Evolutionary conservation across 2,797 vertebrate genomes (phyloP).

Genomic region (Pangasius sanitwongsei): DNA sequence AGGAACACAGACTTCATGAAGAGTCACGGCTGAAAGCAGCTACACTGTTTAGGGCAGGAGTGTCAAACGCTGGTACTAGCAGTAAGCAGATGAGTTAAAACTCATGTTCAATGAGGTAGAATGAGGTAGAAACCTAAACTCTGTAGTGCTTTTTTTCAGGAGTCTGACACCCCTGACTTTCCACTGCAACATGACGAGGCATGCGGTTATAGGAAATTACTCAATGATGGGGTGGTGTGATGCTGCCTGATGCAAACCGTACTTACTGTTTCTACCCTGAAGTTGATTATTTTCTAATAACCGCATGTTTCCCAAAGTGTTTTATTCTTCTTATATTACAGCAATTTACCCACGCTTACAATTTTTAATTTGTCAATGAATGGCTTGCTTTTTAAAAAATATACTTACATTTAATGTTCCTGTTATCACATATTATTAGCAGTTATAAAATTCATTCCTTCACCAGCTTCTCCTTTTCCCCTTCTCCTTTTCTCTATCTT

Average conservation of each 20-base stretch:
- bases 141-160: background rate
- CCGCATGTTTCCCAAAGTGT: background rate
- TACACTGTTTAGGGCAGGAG: background rate
- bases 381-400: background rate
- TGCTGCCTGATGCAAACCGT: background rate
- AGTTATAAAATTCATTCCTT: background rate
- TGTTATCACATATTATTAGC: background rate
- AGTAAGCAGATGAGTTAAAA: background rate
- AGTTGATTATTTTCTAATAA: background rate
- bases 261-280: background rate
- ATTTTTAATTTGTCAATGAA: background rate
- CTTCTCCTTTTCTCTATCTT: background rate
- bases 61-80: background rate
- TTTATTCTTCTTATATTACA: background rate
- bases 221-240: background rate
- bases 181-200: no score
- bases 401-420: background rate
- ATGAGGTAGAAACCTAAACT: background rate
- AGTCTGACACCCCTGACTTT: background rate
- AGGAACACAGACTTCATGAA: constrained; percentile 33
- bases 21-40: background rate
- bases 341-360: background rate
- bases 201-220: background rate
- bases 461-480: background rate
- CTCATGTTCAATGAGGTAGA: background rate